phyloP scores from a whole-genome alignment of 2,888 invertebrate genomes.

The Xylota segnis region DNA sequence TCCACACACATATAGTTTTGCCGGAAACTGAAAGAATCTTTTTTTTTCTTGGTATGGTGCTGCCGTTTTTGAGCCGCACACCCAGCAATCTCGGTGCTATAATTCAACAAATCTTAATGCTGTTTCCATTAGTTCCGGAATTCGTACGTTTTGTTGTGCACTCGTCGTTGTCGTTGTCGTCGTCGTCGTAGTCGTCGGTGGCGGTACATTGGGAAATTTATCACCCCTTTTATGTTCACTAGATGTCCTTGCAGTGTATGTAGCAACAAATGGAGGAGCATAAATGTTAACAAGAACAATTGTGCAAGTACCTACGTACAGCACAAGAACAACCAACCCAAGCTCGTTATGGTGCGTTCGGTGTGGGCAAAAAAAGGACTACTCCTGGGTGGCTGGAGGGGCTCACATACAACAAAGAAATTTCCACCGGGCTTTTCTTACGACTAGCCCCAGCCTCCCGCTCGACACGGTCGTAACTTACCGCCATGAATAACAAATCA shows the following conservation, averaged over 20 bases:
- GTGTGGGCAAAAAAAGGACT: constrained; percentile 10
- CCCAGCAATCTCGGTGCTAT: constrained; percentile 41
- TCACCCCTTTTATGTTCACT: constrained; percentile 28
- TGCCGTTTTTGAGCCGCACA: constrained; percentile 5
- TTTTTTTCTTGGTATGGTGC: neutral
- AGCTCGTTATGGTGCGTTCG: constrained; percentile 38
- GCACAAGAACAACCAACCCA: neutral
- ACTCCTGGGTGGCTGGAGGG: constrained; percentile 12
- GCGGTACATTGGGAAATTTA: constrained; percentile 51
- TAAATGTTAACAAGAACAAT: constrained; percentile 59
- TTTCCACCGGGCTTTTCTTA: constrained; percentile 11
- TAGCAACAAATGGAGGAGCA: constrained; percentile 54
- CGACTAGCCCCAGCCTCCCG: neutral
- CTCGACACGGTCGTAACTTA: constrained; percentile 62
- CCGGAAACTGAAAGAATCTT: constrained; percentile 7
- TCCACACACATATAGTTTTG: constrained; percentile 19
- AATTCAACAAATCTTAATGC: constrained; percentile 67
- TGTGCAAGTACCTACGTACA: constrained; percentile 37
- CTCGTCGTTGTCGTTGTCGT: constrained; percentile 19
- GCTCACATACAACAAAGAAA: constrained; percentile 54
- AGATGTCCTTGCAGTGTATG: constrained; percentile 29
- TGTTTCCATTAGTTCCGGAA: constrained; percentile 56
- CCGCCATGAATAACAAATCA: constrained; percentile 70
- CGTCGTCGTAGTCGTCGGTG: constrained; percentile 11
- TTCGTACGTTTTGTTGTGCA: constrained; percentile 44